Evolutionary conservation across 2,113 vertebrate species (phyloP), one percentile per base, ranked within the genome.

Genomic region (Poecilia latipinna): DNA sequence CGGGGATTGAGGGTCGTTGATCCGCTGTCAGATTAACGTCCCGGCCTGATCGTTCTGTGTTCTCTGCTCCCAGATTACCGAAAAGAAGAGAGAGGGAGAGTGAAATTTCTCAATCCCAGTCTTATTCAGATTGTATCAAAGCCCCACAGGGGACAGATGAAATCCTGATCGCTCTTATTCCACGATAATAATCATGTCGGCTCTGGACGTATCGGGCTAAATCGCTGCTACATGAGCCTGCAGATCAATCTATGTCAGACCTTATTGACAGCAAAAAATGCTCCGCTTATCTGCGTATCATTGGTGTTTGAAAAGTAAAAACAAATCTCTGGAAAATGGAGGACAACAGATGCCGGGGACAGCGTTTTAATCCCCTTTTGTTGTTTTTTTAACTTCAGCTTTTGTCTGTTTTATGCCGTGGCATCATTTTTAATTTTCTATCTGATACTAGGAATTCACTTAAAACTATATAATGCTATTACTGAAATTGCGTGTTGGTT

Each of bases 51-150:
- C 84, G 8, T 70, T 75, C 61, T 65, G 17, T 78, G 42, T 72
- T 61, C 2, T 70, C 39, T 66, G 8, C 13, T 28, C 29, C 19
- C 83, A 86, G 92, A 92, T 92, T 92, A 91, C 69, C 69, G 66
- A 68, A 33, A 77, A 76, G 33, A 35, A 37, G 35, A 37, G 83
- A 82, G 77, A 72, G 75, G 29, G 72, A 64, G 78, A 66, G 44
- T 22, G 71, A 82, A 71, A 77, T 87, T 83, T 87, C 86, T 86
- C 87, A 85, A 75, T 87, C 86, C 77, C 72, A 60, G 87, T 87
- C 78, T 89, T 80, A 88, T 89, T 92, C 88, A 86, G 90, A 90
- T 92, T 92, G 84, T 87, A 82, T 88, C 82, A 86, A 88, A 90
- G 81, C 82, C 81, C 78, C 78, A 77, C 79, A 76, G 37, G 85